Base-by-base conservation (phyloP, 2,113 vertebrate species). In the Gavia stellata region DNA sequence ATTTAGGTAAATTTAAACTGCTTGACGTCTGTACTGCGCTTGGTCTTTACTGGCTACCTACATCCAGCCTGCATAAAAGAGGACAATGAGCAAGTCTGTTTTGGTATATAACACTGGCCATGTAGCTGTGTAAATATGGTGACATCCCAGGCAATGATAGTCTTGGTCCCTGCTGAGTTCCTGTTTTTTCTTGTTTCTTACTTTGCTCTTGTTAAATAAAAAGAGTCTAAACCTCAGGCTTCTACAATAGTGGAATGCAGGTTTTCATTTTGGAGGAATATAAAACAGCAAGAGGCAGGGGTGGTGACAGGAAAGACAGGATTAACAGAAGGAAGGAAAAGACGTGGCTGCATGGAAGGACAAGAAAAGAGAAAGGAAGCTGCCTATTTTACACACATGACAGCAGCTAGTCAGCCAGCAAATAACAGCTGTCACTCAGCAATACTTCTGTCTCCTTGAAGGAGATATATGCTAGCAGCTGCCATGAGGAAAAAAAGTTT, bases 281-380 rank as follows among this genome's bases (percentile, higher is more conserved):
- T 49, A 73, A 63, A 89, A 87, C 56, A 92, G 70, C 79, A 92
- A 77, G 45, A 88, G 71, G 67, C 49, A 94, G 36, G 34, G 59
- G 89, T 56, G 80, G 90, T 70, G 73, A 88, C 65, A 94, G 78
- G 68, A 74, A 78, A 91, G 74, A 90, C 17, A 73, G 36, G 36
- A 88, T 81, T 81, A 95, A 96, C 86, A 95, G 81, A 94, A 97
- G 89, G 87, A 84, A 90, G 56, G 62, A 66, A 92, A 94, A 95
- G 67, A 91, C 83, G 78, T 3, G 92, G 66, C 95, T 26, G 13
- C 90, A 94, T 49, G 67, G 78, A 88, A 85, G 31, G 49, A 94
- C 53, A 58, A 79, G 85, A 56, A 74, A 84, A 85, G 81, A 85
- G 73, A 89, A 87, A 88, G 85, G 70, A 79, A 93, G 75, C 36